These are phyloP conservation scores for Piaya cayana DNA, from an alignment of 2,113 vertebrate genomes.

Conservation along the genomic window DNA sequence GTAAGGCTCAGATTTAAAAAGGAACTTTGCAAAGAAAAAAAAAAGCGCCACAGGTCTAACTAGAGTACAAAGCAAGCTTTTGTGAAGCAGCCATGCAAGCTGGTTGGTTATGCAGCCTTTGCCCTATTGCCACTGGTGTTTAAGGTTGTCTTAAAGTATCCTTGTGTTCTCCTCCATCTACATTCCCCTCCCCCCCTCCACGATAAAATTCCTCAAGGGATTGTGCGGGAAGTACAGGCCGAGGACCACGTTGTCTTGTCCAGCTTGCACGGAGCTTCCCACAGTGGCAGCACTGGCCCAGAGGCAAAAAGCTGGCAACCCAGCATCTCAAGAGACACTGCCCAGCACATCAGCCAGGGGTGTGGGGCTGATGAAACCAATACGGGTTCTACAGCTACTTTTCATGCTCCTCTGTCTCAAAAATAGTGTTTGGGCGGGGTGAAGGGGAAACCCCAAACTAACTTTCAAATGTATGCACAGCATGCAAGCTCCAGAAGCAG, in stretches of 20 bases:
- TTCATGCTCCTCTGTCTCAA: background rate
- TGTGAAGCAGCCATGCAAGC: background rate
- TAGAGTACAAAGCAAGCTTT: background rate
- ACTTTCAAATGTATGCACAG: background rate
- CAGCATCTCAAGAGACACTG: background rate
- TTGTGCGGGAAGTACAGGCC: rapidly evolving
- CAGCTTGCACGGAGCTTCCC: background rate
- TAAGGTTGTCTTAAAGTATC: rapidly evolving
- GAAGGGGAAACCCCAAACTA: background rate
- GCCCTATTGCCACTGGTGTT: background rate
- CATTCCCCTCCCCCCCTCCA: rapidly evolving
- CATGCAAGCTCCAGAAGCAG: background rate
- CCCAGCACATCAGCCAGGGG: background rate
- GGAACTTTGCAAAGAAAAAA: no score
- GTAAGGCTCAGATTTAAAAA: background rate
- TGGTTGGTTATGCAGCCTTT: background rate
- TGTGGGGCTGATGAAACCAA: rapidly evolving
- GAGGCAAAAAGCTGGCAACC: background rate
- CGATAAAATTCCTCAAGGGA: background rate
- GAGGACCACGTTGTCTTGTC: rapidly evolving
- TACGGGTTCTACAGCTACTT: background rate
- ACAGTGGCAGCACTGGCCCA: background rate
- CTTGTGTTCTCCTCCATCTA: background rate
- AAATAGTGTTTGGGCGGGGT: background rate
- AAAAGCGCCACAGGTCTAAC: background rate